Evolutionary conservation across 1,140 invertebrate species (phyloP).

Genomic region (Copidosoma floridanum): DNA sequence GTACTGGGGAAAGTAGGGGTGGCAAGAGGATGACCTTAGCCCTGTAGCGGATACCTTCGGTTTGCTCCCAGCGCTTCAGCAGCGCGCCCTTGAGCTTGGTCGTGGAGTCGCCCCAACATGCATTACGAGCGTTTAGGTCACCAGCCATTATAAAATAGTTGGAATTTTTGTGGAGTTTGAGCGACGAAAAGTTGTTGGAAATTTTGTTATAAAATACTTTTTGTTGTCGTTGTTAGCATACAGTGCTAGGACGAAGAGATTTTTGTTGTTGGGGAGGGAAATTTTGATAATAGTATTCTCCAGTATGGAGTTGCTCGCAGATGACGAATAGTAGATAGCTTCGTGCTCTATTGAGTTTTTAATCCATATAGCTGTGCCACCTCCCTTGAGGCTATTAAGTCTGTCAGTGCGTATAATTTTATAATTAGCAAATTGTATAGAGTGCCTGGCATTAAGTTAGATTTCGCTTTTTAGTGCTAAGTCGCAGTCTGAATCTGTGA

Average conservation of each 20-base stretch:
- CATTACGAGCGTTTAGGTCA: conserved; percentile 30
- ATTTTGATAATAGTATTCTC: background rate
- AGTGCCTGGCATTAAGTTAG: background rate
- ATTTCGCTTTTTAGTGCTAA: background rate
- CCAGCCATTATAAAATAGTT: conserved; percentile 31
- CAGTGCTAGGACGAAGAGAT: no score
- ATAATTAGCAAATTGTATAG: background rate
- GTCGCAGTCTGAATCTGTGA: background rate
- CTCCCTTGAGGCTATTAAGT: background rate
- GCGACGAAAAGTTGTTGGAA: no score
- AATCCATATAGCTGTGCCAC: conserved; percentile 4
- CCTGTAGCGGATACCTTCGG: conserved; percentile 20
- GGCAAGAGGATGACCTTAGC: conserved; percentile 17
- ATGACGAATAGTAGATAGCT: background rate
- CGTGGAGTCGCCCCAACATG: conserved; percentile 19
- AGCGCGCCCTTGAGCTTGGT: conserved; percentile 18
- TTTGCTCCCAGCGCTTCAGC: conserved; percentile 20
- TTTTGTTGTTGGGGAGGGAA: no score
- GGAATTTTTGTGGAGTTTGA: conserved; percentile 13
- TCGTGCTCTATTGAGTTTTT: background rate
- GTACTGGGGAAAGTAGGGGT: conserved; percentile 19
- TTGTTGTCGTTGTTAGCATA: no score
- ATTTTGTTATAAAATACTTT: no score
- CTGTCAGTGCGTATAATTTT: background rate
- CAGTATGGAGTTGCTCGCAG: background rate